Conservation (phyloP, 2,797 vertebrate genomes). For the Chaunax sp. region DNA sequence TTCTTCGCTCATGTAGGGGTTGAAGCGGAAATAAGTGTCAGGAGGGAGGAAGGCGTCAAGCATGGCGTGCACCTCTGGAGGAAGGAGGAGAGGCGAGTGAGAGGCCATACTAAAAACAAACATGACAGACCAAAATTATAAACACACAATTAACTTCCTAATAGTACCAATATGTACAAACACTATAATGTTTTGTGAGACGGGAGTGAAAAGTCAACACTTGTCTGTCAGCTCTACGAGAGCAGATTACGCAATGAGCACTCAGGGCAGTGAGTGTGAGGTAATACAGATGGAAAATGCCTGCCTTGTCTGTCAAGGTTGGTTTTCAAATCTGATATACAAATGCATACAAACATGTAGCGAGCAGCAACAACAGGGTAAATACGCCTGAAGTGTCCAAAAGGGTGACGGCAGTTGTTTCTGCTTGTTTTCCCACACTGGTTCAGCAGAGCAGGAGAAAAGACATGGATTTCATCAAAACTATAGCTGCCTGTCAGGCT, state of each 20-base stretch:
- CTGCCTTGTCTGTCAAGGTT: constrained; percentile 33
- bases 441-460: constrained; percentile 23
- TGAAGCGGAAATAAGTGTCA: constrained; percentile 96
- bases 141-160: constrained; percentile 41
- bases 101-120: constrained; percentile 17
- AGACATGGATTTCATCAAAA: constrained; percentile 32
- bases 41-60: constrained; percentile 91
- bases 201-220: constrained; percentile 21
- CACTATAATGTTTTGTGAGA: constrained; percentile 30
- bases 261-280: constrained; percentile 33
- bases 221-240: constrained; percentile 31
- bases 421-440: constrained; percentile 43
- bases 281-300: constrained; percentile 45
- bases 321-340: constrained; percentile 45
- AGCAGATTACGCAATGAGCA: constrained; percentile 33
- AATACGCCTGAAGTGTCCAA: constrained; percentile 37
- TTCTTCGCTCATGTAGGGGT: constrained; percentile 95
- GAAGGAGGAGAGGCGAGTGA: constrained; percentile 18
- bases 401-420: constrained; percentile 26
- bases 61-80: constrained; percentile 94
- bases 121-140: constrained; percentile 1
- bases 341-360: constrained; percentile 47
- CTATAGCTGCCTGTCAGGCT: constrained; percentile 5
- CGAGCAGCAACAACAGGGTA: constrained; percentile 34
- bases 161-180: constrained; percentile 53